Base-by-base conservation (phyloP, 2,888 invertebrate species). In the Embidobia sp. region DNA sequence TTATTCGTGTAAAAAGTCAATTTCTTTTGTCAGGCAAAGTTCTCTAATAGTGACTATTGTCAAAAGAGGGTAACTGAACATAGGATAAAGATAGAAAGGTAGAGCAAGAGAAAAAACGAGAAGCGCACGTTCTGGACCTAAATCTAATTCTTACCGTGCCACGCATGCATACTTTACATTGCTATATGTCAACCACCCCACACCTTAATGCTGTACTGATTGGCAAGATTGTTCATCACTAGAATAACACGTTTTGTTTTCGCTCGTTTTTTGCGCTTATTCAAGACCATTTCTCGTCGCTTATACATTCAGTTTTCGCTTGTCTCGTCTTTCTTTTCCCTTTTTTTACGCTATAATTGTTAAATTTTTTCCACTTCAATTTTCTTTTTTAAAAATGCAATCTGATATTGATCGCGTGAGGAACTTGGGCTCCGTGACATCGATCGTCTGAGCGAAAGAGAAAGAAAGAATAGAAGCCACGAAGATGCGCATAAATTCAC, bases 111-210 rank as follows among this genome's bases (percentile, higher is more conserved):
- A 55, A 77, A 70, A 63, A 79, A 72, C 53, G 59, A 70, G 70
- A 69, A 75, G 70, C 67, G 72, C 77, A 67, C 72, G 72, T 67
- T 72, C 53, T 72, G 72, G 72, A 69, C 66, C 74, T 83, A 82
- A 80, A 82, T 85, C 84, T 85, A 85, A 83, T 82, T 83, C 82
- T 81, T 81, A 82, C 82, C 85, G 85, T 85, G 85, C 85, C 83
- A 84, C 82, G 80, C 85, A 84, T 85, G 79, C 81, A 79, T 79
- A 78, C 72, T 80, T 76, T 73, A 80, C 76, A 79, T 74, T 76
- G 73, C 77, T 73, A 76, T 78, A 64, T 77, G 78, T 72, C 80
- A 72, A 77, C 69, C 69, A 78, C 78, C 67, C 78, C 79, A 70
- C 63, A 77, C 79, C 78, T 77, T 66, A 69, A 64, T 26, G 64